Evolutionary conservation across 2,113 vertebrate species (phyloP).

Genomic region (Caracal caracal): DNA sequence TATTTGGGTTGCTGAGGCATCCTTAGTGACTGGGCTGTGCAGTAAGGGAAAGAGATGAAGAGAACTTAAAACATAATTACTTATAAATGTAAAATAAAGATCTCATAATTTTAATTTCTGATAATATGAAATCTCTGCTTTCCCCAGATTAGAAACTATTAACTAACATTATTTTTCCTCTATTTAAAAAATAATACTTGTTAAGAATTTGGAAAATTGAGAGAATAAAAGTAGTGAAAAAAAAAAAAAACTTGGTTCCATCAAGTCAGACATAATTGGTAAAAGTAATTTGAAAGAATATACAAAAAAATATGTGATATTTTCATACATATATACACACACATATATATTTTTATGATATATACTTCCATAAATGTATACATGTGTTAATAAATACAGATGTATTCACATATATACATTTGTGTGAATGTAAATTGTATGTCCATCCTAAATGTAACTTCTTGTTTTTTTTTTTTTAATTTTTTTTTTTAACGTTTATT

Average conservation of each 20-base stretch:
- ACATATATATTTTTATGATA: not conserved
- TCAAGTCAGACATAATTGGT: not conserved
- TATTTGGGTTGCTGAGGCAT: not conserved
- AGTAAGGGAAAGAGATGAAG: not conserved
- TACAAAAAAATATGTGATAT: not conserved
- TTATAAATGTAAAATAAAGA: not conserved
- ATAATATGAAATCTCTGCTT: not conserved
- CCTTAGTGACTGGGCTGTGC: not conserved
- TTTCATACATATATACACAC: not conserved
- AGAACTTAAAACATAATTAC: not conserved
- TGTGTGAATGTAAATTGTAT: not conserved
- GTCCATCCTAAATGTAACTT: not conserved
- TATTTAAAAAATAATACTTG: not conserved
- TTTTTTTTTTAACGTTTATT: no score
- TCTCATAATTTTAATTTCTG: not conserved
- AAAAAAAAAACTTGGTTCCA: not conserved
- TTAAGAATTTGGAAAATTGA: not conserved
- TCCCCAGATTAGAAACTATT: not conserved
- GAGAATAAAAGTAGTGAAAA: not conserved
- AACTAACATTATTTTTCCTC: not conserved
- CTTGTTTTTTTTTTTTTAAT: no score
- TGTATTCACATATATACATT: not conserved
- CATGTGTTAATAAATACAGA: not conserved
- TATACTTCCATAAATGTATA: not conserved
- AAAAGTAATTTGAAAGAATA: not conserved